Evolutionary conservation across 2,797 vertebrate species (phyloP), one percentile per base, ranked within the genome.

Genomic region (Coregonus sp.): DNA sequence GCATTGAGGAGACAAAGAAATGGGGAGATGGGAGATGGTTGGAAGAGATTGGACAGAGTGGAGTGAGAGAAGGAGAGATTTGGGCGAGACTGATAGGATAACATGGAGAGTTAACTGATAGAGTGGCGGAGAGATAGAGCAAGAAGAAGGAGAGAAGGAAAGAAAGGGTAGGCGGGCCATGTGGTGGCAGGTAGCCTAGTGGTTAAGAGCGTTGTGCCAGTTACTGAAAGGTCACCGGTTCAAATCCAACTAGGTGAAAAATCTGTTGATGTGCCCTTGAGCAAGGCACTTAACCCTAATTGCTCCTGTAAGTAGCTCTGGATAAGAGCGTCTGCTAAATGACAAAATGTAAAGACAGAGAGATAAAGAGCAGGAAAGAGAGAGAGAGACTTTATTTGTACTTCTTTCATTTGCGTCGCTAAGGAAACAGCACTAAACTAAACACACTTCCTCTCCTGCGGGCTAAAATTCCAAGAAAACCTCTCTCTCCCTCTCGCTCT

Each of bases 401-500:
- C 59, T 25, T 70, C 20, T 54, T 35, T 79, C 40, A 78, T 80
- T 68, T 72, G 75, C 35, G 69, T 78, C 73, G 74, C 85, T 75
- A 80, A 59, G 79, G 76, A 73, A 85, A 84, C 79, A 68, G 11
- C 73, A 5, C 59, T 63, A 63, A 63, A 25, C 59, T 63, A 25
- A 25, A 75, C 74, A 54, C 29, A 52, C 65, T 75, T 84, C 75
- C 84, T 80, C 33, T 80, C 40, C 82, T 73, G 78, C 76, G 56
- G 59, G 69, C 9, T 69, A 51, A 75, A 75, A 81, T 76, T 76
- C 68, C 54, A 61, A 69, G 66, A 69, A 15, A 37, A 67, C 69
- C 16, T 0, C 4, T 40, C 72, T 51, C 72, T 72, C 71, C 6
- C 37, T 37, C 37, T 1, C 40, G 7, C 40, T 2, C 7, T 40